phyloP scores from a whole-genome alignment of 2,888 invertebrate species.

The Mythimna impura region DNA sequence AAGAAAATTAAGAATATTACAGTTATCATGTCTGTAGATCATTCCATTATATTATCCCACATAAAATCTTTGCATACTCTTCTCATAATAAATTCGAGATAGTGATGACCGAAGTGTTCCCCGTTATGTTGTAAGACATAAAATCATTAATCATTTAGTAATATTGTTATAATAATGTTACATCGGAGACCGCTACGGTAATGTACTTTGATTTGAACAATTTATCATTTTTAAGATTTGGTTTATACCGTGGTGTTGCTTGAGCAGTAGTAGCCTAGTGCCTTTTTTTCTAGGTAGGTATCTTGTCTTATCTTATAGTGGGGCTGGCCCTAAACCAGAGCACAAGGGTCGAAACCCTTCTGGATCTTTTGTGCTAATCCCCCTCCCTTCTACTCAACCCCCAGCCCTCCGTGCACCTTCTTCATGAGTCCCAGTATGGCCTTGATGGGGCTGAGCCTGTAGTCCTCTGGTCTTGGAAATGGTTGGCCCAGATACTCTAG shows the following conservation, averaged over 20 bases:
- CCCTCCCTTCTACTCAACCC: too few relatives aligned
- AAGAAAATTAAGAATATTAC: background rate
- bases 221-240: conserved; percentile 29
- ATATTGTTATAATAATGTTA: conserved; percentile 23
- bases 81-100: conserved; percentile 23
- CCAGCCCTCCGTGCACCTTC: too few relatives aligned
- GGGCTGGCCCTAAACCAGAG: too few relatives aligned
- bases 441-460: too few relatives aligned
- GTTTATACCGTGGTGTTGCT: too few relatives aligned
- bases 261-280: background rate
- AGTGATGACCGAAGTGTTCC: conserved; percentile 10
- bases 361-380: too few relatives aligned
- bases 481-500: too few relatives aligned
- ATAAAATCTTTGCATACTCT: background rate
- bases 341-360: too few relatives aligned
- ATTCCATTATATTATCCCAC: background rate
- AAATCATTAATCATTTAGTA: conserved; percentile 39
- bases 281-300: too few relatives aligned
- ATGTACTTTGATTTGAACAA: conserved; percentile 19
- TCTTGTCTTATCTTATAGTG: too few relatives aligned
- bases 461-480: too few relatives aligned
- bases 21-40: background rate
- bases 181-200: conserved; percentile 13
- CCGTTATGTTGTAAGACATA: conserved; percentile 44
- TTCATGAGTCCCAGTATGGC: too few relatives aligned